Evolutionary conservation across 2,888 invertebrate genomes (phyloP), one percentile per base, ranked within the genome.

Genomic region (Desoria tigrina): DNA sequence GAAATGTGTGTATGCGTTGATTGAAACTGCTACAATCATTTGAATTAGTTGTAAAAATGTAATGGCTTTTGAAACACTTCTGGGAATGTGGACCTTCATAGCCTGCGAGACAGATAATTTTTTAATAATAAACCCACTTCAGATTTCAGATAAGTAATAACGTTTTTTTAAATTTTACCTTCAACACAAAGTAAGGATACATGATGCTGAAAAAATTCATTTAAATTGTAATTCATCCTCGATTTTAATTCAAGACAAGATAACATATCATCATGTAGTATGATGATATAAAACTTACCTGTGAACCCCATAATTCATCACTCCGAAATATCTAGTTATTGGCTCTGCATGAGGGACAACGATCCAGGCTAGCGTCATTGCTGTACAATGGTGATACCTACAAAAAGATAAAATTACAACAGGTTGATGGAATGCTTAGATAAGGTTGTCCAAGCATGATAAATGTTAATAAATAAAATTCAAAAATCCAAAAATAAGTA

Each of bases 281-380:
- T 4, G 32, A 32, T 32, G 16, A 39, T 39, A 39, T 39, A 16
- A 39, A 39, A 39, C 39, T 45, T 45, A 55, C 55, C 55, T 55
- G n/a, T 92, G 92, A 61, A 94, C 93, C 78, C 89, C 90, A 79
- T 92, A 94, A 83, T 94, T 94, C 93, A 94, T 94, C 64, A 92
- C 90, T 78, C 90, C 82, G 45, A 92, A 94, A 93, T 94, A 94
- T 74, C 94, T 86, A 60, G 92, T 92, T 53, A 91, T 90, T 7
- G 92, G 88, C 61, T 92, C 92, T 82, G 90, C 91, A 81, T 92
- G 92, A 57, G 90, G 89, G 82, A 92, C 92, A n/a, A 90, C 90
- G 83, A 90, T 93, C 94, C 95, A 95, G 24, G 92, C 90, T 83
- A 94, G 94, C 60, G 94, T 85, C 72, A 95, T 3, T 21, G 39